Percentiles rank a stretch among this genome's conserved stretches.
Evolutionary conservation across 2,888 invertebrate species (phyloP).

Genomic region (Hydraecia micacea): DNA sequence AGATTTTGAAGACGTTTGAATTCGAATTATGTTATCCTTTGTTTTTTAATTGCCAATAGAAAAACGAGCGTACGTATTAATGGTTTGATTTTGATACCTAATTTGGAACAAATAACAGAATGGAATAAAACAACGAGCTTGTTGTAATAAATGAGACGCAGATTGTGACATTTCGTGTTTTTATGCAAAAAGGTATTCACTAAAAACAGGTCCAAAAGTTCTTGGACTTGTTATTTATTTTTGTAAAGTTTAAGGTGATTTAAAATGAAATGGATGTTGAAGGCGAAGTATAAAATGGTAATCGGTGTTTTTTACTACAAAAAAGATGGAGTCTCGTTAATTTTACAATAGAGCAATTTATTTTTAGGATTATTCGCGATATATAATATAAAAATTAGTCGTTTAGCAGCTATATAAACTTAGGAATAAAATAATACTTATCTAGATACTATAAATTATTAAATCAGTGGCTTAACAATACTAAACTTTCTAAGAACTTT

Average conservation of each 20-base stretch:
- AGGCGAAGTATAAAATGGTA: conserved; percentile 40
- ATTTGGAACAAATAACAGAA: conserved; percentile 7
- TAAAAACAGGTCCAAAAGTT: conserved; percentile 57
- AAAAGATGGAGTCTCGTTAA: conserved; percentile 20
- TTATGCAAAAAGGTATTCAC: conserved; percentile 50
- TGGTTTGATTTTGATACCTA: background rate
- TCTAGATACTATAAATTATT: conserved; percentile 16
- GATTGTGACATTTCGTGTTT: conserved; percentile 46
- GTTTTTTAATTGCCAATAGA: background rate
- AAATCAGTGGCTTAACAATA: conserved; percentile 10
- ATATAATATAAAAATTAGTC: conserved; percentile 40
- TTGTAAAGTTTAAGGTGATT: conserved; percentile 58
- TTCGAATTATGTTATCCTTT: background rate
- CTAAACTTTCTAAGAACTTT: conserved; percentile 65
- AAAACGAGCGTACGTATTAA: background rate
- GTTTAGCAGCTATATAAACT: conserved; percentile 23
- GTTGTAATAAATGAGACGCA: conserved; percentile 34
- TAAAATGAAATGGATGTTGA: conserved; percentile 44
- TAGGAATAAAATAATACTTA: background rate
- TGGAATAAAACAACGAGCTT: background rate
- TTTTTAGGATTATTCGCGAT: conserved; percentile 16
- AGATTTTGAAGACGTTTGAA: background rate
- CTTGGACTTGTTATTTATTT: conserved; percentile 57
- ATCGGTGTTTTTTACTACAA: conserved; percentile 21
- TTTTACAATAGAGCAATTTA: conserved; percentile 15